A percentile compares a stretch with the other conserved stretches of the same genome.
Evolutionary conservation across 1,140 invertebrate species (phyloP).

Genomic region (Papilio helenus): DNA sequence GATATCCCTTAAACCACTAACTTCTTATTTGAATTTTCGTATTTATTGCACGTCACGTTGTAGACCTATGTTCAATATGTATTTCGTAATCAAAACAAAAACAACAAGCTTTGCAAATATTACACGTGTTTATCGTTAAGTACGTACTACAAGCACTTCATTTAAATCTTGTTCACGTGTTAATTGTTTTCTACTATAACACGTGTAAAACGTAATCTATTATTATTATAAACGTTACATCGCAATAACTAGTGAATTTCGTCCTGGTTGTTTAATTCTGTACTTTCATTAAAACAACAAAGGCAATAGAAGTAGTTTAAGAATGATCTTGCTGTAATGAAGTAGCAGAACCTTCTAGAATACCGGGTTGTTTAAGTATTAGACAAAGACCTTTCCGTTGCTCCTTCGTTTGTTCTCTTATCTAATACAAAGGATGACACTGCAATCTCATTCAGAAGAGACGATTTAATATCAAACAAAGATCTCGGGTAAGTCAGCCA

Average conservation of each 20-base stretch:
- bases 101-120: background rate
- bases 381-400: background rate
- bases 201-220: constrained; percentile 14
- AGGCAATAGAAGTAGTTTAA: background rate
- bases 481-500: background rate
- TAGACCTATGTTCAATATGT: background rate
- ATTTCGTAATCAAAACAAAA: background rate
- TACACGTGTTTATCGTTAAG: background rate
- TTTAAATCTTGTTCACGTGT: constrained; percentile 10
- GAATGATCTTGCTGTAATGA: background rate
- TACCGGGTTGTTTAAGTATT: too few species aligned
- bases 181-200: background rate
- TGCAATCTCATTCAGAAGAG: background rate
- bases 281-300: background rate
- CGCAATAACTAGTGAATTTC: background rate
- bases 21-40: background rate
- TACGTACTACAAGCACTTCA: constrained; percentile 17
- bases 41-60: background rate
- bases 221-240: background rate
- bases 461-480: background rate
- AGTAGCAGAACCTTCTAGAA: too few species aligned
- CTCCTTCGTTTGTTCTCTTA: background rate
- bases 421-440: background rate
- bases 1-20: background rate
- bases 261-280: background rate